Evolutionary conservation across 2,797 vertebrate genomes (phyloP).

Genomic region (Pteronotus mesoamericanus): DNA sequence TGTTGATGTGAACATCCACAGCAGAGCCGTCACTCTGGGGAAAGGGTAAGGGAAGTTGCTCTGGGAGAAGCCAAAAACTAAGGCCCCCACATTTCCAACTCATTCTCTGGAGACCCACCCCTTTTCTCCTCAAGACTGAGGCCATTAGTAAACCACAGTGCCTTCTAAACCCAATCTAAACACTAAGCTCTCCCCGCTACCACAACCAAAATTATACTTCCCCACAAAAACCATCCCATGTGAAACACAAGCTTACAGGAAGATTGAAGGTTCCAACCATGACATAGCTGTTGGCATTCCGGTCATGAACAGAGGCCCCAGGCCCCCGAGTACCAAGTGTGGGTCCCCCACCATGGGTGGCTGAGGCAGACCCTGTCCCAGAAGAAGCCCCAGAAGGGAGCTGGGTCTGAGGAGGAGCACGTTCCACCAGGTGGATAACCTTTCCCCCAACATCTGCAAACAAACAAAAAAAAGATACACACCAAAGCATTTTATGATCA

Average conservation of each 20-base stretch:
- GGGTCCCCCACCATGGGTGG: slow-evolving; percentile 79
- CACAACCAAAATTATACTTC: slow-evolving; percentile 74
- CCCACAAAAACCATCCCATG: slow-evolving; percentile 81
- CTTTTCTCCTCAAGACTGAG: background rate
- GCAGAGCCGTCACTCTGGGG: slow-evolving; percentile 85
- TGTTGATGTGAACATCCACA: slow-evolving; percentile 93
- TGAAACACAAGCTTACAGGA: slow-evolving; percentile 89
- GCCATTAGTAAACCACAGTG: background rate
- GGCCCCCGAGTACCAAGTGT: slow-evolving; percentile 75
- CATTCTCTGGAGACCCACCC: background rate
- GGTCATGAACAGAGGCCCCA: slow-evolving; percentile 87
- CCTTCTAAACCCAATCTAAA: slow-evolving; percentile 5
- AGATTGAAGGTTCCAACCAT: slow-evolving; percentile 97
- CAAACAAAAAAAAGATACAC: background rate
- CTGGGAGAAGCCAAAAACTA: slow-evolving; percentile 72
- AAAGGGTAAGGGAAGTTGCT: slow-evolving; percentile 72
- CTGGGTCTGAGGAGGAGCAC: slow-evolving; percentile 92
- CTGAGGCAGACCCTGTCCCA: slow-evolving; percentile 79
- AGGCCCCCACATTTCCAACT: slow-evolving; percentile 23
- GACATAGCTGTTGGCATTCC: slow-evolving; percentile 95
- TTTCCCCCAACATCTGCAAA: slow-evolving; percentile 92
- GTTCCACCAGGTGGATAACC: slow-evolving; percentile 94
- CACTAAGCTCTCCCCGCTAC: background rate
- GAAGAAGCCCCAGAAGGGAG: slow-evolving; percentile 86
- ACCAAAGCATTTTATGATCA: background rate